Base-by-base conservation (phyloP, 2,888 invertebrate genomes). In the Byasa hedistus region DNA sequence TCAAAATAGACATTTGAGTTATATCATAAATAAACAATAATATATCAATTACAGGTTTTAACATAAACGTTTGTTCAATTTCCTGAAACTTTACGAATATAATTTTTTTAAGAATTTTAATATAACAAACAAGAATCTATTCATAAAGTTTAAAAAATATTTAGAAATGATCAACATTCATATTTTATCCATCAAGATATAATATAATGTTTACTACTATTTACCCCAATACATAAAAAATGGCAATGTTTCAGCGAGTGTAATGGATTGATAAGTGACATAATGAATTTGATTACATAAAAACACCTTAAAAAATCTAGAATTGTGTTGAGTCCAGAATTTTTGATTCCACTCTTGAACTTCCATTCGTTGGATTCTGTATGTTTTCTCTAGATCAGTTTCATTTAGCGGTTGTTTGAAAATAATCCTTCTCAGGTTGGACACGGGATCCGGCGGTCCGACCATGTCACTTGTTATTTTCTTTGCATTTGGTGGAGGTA, bases 241-340 rank as follows among this genome's bases (percentile, higher is more conserved):
- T n/a, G n/a, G n/a, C n/a, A n/a, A n/a, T n/a, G n/a, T n/a, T 44
- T 44, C 4, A 17, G 44, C 3, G 44, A 44, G 3, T 15, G 15
- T 1, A 44, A 44, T 17, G 44, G 12, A 17, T 44, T 17, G 44
- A 44, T 17, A 4, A 23, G 32, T 60, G 56, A 57, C 51, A 59
- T 65, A 54, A 55, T 32, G 5, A 44, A 17, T 44, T 44, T 44
- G 12, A 21, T 52, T 63, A 59, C 73, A 66, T 69, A 70, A 67
- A 65, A 32, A 39, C 79, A 90, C 91, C 83, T 95, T 92, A 76
- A 94, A 93, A 85, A 97, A 98, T 65, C 93, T 93, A 27, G 93
- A 92, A 79, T 98, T 98, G 76, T 98, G 97, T 69, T 92, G 91
- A 0, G 93, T 90, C 98, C 98, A 98, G 87, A 97, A 98, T 51